Evolutionary conservation across 2,888 invertebrate genomes (phyloP), one percentile per base, ranked within the genome.

Genomic region (Amphimallon solstitiale): DNA sequence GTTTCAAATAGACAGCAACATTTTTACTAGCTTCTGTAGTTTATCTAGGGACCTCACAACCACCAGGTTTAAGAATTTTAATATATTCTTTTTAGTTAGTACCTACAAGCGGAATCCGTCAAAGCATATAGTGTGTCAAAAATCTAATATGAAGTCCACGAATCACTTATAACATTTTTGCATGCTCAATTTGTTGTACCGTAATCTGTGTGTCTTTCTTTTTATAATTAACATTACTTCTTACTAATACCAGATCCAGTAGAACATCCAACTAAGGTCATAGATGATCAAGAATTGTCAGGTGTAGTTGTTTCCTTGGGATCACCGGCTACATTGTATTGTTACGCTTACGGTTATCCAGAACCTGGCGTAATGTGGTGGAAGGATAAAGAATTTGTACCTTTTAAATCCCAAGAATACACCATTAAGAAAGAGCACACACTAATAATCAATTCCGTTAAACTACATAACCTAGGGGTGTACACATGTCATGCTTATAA

Each of bases 401-500:
- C 95, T 0, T 84, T 90, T 72, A 86, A 86, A 72, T 89, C 89
- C 68, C 84, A 85, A 12, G 83, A 86, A 60, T 92, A 89, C 79
- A 91, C 93, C 78, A 90, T 92, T 69, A 86, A 89, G 67, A 85
- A 88, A 60, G 93, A 91, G 74, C 90, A 89, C 80, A 89, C 92
- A 1, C 85, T 97, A 48, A 85, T 89, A 67, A 92, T 97, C 76
- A 85, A 89, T 60, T 84, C 87, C 0, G 89, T 96, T 10, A 86
- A 88, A 35, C 76, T 90, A 15, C 87, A 88, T 4, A 92, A 92
- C 75, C 86, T 94, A 60, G 97, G 96, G 2, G 86, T 90, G 54
- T 97, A 97, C 83, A 91, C 91, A 4, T 97, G 97, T 78, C 92
- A 93, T 77, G 96, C 94, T 2, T 96, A 92, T 82, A 96, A 96